Base-by-base conservation (phyloP, 2,113 vertebrate species). In the Corythornis vintsioides region DNA sequence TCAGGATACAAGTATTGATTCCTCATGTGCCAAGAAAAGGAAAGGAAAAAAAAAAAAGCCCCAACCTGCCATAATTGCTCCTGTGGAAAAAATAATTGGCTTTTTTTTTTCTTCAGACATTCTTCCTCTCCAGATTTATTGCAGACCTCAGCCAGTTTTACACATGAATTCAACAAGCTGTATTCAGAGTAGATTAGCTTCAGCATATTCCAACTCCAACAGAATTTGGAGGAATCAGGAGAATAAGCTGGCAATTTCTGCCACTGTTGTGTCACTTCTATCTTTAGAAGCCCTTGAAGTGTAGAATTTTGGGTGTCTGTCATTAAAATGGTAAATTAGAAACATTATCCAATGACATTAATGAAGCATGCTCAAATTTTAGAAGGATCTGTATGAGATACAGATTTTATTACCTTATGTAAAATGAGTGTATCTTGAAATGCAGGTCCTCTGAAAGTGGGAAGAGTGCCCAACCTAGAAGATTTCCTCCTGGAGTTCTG, bases 161-260 rank as follows among this genome's bases (percentile, higher is more conserved):
- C 17, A 64, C 22, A 29, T 86, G 69, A 88, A 77, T 52, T 86
- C 56, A 88, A 35, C 22, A 64, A 80, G 47, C 59, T 80, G 78
- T 60, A 13, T 76, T 78, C 47, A 65, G 66, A 87, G 82, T 50
- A 52, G 55, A 57, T 85, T 47, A 84, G 38, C 61, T 95, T 89
- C 64, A 79, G 64, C 42, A 47, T 71, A 60, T 77, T 79, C 85
- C 59, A 92, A 55, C 52, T 91, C 55, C 82, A 92, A 45, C 33
- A 85, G 52, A 59, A 80, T 94, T 89, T 91, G 83, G 91, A 93
- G 69, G 90, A 93, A 96, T 59, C 21, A 24, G 33, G 50, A 87
- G 45, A 92, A 86, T 71, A 92, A 85, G 13, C 17, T 66, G 19
- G 47, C 38, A 29, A n/a, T 79, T 91, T 63, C 75, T 92, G 60